Conservation (phyloP, 2,888 invertebrate species). For the Caenorhabditis sp. region DNA sequence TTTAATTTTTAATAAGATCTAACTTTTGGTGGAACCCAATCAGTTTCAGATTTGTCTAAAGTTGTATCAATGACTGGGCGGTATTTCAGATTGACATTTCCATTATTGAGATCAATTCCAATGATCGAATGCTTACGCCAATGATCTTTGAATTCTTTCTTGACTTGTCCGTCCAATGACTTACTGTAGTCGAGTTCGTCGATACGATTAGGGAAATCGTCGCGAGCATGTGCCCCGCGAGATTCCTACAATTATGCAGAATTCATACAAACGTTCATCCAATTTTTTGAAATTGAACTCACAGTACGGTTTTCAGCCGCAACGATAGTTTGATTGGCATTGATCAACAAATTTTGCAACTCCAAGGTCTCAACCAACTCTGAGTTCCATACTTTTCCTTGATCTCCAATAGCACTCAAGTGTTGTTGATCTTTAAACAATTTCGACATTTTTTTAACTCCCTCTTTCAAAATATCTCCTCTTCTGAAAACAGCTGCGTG, state of each 20-base stretch:
- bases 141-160: constrained; percentile 82
- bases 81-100: constrained; percentile 81
- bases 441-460: constrained; percentile 79
- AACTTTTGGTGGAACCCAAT: constrained; percentile 89
- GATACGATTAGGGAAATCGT: constrained; percentile 87
- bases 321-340: constrained; percentile 89
- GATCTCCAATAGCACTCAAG: constrained; percentile 76
- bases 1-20: constrained; percentile 81
- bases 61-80: constrained; percentile 93
- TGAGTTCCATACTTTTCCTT: constrained; percentile 89
- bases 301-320: constrained; percentile 85
- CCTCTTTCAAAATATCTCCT: constrained; percentile 84
- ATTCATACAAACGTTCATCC: too few species aligned
- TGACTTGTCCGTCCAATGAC: constrained; percentile 83
- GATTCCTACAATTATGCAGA: constrained; percentile 79
- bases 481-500: constrained; percentile 97
- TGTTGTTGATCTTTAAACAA: constrained; percentile 80
- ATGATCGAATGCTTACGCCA: constrained; percentile 97
- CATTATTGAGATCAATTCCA: constrained; percentile 79
- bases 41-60: constrained; percentile 83
- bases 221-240: constrained; percentile 96
- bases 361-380: constrained; percentile 95
- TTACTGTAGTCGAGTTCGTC: constrained; percentile 95
- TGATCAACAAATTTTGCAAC: constrained; percentile 92
- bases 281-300: too few species aligned